These are phyloP conservation scores for Crypturellus undulatus DNA, from an alignment of 2,113 vertebrate species.

Conservation along the genomic window DNA sequence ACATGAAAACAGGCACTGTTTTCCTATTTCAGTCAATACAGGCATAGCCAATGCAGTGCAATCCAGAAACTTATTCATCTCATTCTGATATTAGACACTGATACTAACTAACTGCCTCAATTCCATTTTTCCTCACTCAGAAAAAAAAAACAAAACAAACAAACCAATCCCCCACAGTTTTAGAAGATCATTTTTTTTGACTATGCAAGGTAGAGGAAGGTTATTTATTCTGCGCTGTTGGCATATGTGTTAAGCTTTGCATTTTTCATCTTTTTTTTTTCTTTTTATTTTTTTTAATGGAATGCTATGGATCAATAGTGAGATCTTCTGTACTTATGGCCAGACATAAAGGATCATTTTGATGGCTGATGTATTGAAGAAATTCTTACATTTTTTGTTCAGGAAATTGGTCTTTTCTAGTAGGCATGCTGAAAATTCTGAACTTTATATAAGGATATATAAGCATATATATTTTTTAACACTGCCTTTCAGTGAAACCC, in stretches of 20 bases:
- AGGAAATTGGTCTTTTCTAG: neutral
- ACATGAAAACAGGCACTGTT: neutral
- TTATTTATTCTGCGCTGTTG: neutral
- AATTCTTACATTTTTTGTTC: neutral
- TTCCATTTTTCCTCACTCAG: neutral
- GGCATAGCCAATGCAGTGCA: neutral
- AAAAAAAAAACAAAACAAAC: too few relatives aligned
- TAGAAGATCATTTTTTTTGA: neutral
- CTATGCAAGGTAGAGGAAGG: neutral
- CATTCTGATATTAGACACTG: neutral
- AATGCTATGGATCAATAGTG: neutral
- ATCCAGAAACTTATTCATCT: neutral
- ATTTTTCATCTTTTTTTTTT: neutral
- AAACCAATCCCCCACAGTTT: neutral
- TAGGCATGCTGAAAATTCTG: neutral
- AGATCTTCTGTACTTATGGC: neutral
- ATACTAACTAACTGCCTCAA: accelerated
- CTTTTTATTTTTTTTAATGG: neutral
- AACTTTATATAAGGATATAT: neutral
- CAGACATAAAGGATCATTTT: neutral
- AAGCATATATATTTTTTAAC: neutral
- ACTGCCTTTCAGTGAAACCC: neutral
- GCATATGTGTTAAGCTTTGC: neutral
- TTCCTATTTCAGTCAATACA: neutral
- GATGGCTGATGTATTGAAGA: neutral